Percentiles rank a stretch among this genome's conserved stretches.
Evolutionary conservation across 2,797 vertebrate genomes (phyloP).

Genomic region (Phrynocephalus vlangalii): DNA sequence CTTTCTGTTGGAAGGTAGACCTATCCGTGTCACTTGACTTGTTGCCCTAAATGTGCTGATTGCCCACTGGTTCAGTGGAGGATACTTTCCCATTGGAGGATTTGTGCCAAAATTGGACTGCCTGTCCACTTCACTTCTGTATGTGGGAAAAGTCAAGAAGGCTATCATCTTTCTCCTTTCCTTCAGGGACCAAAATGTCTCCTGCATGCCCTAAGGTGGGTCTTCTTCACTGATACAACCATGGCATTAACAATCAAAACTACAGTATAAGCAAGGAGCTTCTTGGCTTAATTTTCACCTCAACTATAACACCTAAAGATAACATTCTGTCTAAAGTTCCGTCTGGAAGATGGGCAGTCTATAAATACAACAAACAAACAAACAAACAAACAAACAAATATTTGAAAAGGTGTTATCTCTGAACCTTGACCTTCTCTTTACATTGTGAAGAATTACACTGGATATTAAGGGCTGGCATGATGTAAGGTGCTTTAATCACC

Average conservation of each 20-base stretch:
- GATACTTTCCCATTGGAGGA: too few relatives aligned
- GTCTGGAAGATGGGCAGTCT: too few relatives aligned
- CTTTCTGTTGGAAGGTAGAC: too few relatives aligned
- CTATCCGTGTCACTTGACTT: too few relatives aligned
- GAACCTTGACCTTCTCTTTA: not conserved
- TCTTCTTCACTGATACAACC: not conserved
- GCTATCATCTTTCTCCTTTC: not conserved
- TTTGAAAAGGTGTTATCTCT: not conserved
- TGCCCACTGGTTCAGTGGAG: too few relatives aligned
- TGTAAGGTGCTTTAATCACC: not conserved
- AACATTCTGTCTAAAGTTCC: too few relatives aligned
- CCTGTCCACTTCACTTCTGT: too few relatives aligned
- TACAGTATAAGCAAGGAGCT: not conserved
- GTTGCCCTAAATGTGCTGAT: too few relatives aligned
- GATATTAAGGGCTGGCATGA: not conserved
- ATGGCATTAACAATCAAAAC: not conserved
- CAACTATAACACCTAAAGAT: not conserved
- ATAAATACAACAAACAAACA: too few relatives aligned
- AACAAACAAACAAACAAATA: too few relatives aligned
- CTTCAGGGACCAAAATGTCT: not conserved
- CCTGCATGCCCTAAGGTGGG: not conserved
- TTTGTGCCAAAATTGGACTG: too few relatives aligned
- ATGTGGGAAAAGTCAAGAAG: not conserved
- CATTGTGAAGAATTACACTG: not conserved
- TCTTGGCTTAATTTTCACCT: not conserved